A percentile compares a stretch with the other conserved stretches of the same genome.
Conservation (phyloP, 2,113 vertebrate species). For the Cathartes aura region DNA sequence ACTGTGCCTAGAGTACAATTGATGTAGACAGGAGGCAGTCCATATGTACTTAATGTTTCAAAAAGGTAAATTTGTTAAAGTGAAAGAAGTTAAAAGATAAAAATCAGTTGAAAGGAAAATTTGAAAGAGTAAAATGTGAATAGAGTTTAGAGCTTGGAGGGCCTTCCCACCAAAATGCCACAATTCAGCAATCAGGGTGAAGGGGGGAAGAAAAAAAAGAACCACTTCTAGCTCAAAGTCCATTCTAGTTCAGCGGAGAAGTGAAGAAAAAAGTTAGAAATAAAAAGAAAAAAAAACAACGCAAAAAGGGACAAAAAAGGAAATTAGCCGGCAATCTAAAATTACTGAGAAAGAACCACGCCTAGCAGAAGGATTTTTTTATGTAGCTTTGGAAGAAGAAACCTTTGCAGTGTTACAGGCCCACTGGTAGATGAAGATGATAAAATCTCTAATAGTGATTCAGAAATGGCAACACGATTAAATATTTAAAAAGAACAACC, state of each 20-base stretch:
- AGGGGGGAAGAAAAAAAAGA: neutral
- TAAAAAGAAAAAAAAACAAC: neutral
- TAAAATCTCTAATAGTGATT: neutral
- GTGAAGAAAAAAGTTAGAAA: neutral
- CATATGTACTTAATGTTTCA: neutral
- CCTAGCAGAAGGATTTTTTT: neutral
- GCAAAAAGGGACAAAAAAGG: neutral
- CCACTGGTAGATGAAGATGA: neutral
- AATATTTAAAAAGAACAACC: neutral
- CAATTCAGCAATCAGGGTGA: rapidly evolving
- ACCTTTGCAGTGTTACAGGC: neutral
- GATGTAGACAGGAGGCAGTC: neutral
- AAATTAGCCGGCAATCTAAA: neutral
- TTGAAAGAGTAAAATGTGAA: neutral
- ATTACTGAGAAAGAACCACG: neutral
- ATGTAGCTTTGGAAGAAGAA: neutral
- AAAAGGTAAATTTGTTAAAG: neutral
- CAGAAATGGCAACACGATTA: neutral
- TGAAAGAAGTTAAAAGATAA: neutral
- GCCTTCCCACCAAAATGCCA: neutral
- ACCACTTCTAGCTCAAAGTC: neutral
- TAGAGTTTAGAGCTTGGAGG: neutral
- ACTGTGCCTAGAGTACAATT: neutral
- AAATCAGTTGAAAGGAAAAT: neutral
- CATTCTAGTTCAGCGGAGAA: neutral